These are phyloP conservation scores for Sebastes itinus DNA, from an alignment of 2,797 vertebrate species.

Conservation along the genomic window DNA sequence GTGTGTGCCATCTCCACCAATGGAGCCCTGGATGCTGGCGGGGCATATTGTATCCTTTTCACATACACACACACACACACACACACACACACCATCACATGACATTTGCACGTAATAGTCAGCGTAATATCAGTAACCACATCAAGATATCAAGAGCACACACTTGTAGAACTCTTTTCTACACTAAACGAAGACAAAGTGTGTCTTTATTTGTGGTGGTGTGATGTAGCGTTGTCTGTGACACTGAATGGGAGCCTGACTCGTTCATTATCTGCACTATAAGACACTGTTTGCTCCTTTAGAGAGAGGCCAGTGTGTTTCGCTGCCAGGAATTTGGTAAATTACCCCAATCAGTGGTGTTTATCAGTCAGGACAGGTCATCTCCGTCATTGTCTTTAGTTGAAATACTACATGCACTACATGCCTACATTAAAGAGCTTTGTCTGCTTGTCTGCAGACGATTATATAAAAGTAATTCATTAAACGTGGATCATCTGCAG, in stretches of 20 bases:
- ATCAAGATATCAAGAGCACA: background rate
- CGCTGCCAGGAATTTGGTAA: background rate
- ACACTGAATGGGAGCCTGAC: background rate
- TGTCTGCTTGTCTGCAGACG: background rate
- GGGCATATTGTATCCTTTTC: constrained; percentile 92
- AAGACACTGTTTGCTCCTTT: background rate
- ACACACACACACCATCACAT: background rate
- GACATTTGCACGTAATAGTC: background rate
- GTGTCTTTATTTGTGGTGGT: background rate
- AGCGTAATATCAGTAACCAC: background rate
- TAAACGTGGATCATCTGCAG: background rate
- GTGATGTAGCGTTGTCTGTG: background rate
- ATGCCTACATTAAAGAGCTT: background rate
- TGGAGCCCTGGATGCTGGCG: constrained; percentile 90
- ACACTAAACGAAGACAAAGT: background rate
- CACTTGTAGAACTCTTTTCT: background rate
- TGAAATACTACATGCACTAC: background rate
- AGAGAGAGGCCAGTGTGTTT: background rate
- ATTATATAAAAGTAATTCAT: background rate
- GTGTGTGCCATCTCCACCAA: constrained; percentile 94
- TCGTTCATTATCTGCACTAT: background rate
- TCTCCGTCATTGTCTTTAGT: background rate
- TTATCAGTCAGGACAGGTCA: background rate
- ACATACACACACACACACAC: background rate
- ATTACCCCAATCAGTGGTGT: background rate